phyloP scores from a whole-genome alignment of 2,113 vertebrate genomes.

The Mobula birostris region DNA sequence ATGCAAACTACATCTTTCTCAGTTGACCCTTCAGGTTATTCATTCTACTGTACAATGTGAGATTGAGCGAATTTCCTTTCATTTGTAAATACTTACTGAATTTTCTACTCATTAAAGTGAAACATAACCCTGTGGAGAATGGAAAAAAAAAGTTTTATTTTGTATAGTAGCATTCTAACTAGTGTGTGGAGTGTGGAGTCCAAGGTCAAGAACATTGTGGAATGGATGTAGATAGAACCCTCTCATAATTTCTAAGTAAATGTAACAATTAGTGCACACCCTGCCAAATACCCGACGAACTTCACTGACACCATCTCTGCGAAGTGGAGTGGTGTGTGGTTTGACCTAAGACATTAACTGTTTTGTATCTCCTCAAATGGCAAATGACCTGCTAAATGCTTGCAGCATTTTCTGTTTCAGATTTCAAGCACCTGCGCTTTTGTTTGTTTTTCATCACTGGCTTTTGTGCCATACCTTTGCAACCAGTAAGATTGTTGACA shows the following conservation, averaged over 20 bases:
- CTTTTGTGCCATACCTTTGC: neutral
- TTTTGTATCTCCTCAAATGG: too few species aligned
- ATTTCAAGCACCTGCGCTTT: too few species aligned
- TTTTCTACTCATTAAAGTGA: slow-evolving; percentile 3
- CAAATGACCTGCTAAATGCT: too few species aligned
- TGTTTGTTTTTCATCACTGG: neutral
- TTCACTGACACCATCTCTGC: too few species aligned
- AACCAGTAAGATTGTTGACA: neutral
- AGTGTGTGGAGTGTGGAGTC: neutral
- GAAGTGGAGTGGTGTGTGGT: too few species aligned
- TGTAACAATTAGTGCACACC: neutral
- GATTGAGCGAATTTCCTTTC: neutral
- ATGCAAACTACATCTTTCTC: neutral
- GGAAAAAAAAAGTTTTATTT: neutral
- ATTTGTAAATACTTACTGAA: neutral
- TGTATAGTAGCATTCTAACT: neutral
- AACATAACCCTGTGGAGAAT: neutral
- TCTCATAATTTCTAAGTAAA: neutral
- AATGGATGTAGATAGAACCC: too few species aligned
- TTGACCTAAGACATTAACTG: too few species aligned
- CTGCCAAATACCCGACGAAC: neutral
- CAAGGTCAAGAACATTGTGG: neutral
- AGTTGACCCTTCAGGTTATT: neutral
- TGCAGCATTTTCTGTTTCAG: too few species aligned
- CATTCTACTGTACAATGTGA: neutral